A percentile compares a stretch with the other conserved stretches of the same genome.
Conservation (phyloP, 2,797 vertebrate species). For the Argyrosomus regius region DNA sequence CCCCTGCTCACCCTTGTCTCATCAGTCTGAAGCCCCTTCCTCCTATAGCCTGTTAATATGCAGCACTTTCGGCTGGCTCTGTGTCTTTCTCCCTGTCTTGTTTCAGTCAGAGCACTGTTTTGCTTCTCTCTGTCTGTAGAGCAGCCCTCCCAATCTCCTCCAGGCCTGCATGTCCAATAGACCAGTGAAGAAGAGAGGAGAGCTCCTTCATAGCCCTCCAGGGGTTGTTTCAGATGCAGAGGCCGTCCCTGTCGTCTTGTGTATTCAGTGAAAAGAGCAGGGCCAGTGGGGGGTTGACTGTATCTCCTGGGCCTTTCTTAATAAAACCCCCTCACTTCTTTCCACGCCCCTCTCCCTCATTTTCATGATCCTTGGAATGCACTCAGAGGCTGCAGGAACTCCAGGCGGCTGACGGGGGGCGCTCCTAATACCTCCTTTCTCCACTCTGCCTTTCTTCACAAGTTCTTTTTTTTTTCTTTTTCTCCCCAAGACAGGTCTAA, state of each 20-base stretch:
- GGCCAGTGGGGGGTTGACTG: slow-evolving; percentile 59
- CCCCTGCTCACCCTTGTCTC: slow-evolving; percentile 23
- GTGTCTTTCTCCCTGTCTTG: slow-evolving; percentile 50
- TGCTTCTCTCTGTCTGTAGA: slow-evolving; percentile 43
- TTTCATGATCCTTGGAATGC: slow-evolving; percentile 75
- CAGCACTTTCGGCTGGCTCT: slow-evolving; percentile 32
- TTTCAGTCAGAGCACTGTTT: slow-evolving; percentile 54
- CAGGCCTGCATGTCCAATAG: slow-evolving; percentile 46
- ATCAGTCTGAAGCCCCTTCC: slow-evolving; percentile 49
- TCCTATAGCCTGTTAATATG: slow-evolving; percentile 55
- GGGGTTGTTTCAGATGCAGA: slow-evolving; percentile 71
- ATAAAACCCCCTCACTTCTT: slow-evolving; percentile 52
- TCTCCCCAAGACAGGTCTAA: slow-evolving; percentile 34
- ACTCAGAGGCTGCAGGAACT: slow-evolving; percentile 69
- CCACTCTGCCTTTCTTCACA: slow-evolving; percentile 29
- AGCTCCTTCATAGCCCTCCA: slow-evolving; percentile 52
- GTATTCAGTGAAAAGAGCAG: slow-evolving; percentile 78
- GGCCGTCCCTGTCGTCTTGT: slow-evolving; percentile 74
- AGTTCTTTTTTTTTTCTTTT: slow-evolving; percentile 11
- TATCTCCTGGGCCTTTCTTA: slow-evolving; percentile 73
- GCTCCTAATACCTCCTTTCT: slow-evolving; percentile 62
- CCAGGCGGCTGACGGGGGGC: slow-evolving; percentile 64
- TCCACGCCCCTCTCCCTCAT: slow-evolving; percentile 10
- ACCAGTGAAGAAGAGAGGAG: slow-evolving; percentile 52
- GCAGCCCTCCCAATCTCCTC: slow-evolving; percentile 48